phyloP scores from a whole-genome alignment of 2,797 vertebrate species.

The Triplophysa yarkandensis region DNA sequence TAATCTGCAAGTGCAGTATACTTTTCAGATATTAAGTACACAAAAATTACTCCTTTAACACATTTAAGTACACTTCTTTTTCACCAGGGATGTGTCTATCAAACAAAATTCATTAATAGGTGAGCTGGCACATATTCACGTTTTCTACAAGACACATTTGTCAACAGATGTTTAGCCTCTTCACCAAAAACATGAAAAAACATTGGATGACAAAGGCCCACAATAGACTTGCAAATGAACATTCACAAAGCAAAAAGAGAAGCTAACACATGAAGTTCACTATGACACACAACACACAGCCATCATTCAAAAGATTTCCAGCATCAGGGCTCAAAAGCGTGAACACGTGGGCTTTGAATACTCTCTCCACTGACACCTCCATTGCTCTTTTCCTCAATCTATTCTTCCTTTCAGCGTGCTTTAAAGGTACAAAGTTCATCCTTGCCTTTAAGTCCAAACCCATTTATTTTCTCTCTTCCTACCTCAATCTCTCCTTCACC shows the following conservation, averaged over 20 bases:
- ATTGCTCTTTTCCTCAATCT: constrained; percentile 2
- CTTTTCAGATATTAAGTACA: too few species aligned
- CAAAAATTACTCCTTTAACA: too few species aligned
- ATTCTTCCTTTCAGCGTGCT: constrained; percentile 25
- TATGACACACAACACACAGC: constrained; percentile 9
- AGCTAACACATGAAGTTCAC: background rate
- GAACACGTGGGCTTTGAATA: constrained; percentile 19
- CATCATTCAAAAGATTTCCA: constrained; percentile 8
- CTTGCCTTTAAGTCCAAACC: constrained; percentile 19
- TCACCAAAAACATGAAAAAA: constrained; percentile 4
- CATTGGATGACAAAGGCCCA: constrained; percentile 38
- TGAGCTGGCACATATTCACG: constrained; percentile 12
- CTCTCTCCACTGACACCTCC: constrained; percentile 9
- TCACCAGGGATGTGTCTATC: too few species aligned
- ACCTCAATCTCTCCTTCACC: constrained; percentile 5
- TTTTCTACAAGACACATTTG: constrained; percentile 36
- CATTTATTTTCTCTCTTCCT: constrained; percentile 20
- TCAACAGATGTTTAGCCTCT: constrained; percentile 33
- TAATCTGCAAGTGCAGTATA: too few species aligned
- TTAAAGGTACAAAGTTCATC: constrained; percentile 15
- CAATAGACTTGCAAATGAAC: constrained; percentile 33
- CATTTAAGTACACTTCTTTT: too few species aligned
- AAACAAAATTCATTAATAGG: constrained; percentile 32
- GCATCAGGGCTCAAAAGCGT: background rate
- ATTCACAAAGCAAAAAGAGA: constrained; percentile 27